Conservation (phyloP, 1,140 invertebrate genomes). For the Ostrea edulis region DNA sequence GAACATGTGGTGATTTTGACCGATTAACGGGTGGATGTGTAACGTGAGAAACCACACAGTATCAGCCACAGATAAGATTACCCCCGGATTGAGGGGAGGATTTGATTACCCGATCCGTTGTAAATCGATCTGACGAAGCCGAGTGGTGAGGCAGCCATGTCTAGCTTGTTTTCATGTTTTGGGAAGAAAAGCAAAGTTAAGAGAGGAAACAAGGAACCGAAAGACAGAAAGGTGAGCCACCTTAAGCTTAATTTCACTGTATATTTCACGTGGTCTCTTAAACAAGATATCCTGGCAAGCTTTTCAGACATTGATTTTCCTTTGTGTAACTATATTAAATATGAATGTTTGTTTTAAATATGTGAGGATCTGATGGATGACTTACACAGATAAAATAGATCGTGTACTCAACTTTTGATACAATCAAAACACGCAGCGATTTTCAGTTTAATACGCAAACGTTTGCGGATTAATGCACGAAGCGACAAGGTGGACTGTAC, state of each 20-base stretch:
- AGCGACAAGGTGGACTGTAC: too few relatives aligned
- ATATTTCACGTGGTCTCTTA: too few relatives aligned
- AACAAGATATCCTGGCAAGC: neutral
- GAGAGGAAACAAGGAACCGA: constrained; percentile 46
- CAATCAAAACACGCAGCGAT: too few relatives aligned
- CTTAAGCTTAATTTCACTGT: neutral
- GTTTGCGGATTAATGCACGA: too few relatives aligned
- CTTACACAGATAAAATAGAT: too few relatives aligned
- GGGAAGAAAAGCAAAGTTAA: constrained; percentile 53
- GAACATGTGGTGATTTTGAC: constrained; percentile 23
- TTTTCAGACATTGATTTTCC: neutral
- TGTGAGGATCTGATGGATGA: neutral
- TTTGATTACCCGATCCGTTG: neutral
- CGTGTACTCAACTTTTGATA: too few relatives aligned
- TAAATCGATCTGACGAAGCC: neutral
- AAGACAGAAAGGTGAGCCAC: constrained; percentile 41
- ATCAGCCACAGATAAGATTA: neutral
- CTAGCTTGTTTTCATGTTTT: constrained; percentile 54
- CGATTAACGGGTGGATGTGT: constrained; percentile 5
- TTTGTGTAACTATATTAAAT: constrained; percentile 3
- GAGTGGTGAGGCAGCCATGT: constrained; percentile 43
- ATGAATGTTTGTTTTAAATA: neutral
- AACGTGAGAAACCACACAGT: neutral
- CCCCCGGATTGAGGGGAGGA: neutral
- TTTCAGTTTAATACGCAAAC: too few relatives aligned